Base-by-base conservation (phyloP, 2,888 invertebrate genomes). In the Atethmia centrago region DNA sequence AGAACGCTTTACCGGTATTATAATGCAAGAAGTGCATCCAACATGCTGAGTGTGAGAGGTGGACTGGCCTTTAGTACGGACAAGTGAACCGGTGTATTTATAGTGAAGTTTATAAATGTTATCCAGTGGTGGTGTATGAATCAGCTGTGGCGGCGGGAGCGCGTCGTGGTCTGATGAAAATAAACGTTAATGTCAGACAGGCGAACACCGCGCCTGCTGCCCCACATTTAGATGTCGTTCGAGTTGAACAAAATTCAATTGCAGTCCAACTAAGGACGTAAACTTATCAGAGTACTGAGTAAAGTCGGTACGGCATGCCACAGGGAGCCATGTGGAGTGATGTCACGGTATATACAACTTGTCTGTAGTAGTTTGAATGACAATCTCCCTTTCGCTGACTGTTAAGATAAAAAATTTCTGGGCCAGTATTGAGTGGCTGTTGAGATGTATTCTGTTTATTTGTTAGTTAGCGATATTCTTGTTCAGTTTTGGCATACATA, bases 171-270 rank as follows among this genome's bases (percentile, higher is more conserved):
- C 62, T 19, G 75, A 74, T 87, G 21, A 69, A 87, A 85, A 85
- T 85, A 87, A 79, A 80, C 66, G 49, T 58, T 82, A 84, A 85
- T 85, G 87, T 85, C 81, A 85, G 71, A 68, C 77, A 61, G 62
- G 14, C 64, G n/a, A 61, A 31, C 68, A 55, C 47, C 49, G 49
- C 67, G 40, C 28, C 19, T 21, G 51, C 9, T 45, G 75, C 2
- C 51, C 45, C 40, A 58, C 71, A 36, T 75, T 71, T 25, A 71
- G 16, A 4, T 45, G 21, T 21, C 21, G 28, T 28, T 63, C 45
- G 25, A 62, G 8, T 63, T 31, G 21, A 68, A 28, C 19, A 25
- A 40, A 25, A 69, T 21, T 28, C 16, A 51, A 40, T 19, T 9
- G 19, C 12, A 3, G n/a, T 69, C 28, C 1, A n/a, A 19, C 70